These are phyloP conservation scores for Drosophila suboccidentalis DNA, from an alignment of 2,888 invertebrate species.

Conservation along the genomic window DNA sequence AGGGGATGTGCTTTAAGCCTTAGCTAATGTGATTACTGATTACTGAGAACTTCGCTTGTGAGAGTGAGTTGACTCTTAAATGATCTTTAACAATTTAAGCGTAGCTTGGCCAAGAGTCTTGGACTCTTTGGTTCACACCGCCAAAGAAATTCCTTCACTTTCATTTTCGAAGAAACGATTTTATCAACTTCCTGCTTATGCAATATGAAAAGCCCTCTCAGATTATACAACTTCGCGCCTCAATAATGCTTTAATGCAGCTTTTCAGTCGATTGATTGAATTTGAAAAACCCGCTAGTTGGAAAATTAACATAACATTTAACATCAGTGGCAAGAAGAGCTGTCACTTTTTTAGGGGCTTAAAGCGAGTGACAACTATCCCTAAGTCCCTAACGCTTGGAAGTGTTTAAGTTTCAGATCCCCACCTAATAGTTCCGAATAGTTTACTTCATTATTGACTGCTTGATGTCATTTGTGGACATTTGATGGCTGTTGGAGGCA, in stretches of 20 bases:
- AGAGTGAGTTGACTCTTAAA: background rate
- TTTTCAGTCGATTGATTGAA: slow-evolving; percentile 67
- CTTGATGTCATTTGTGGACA: slow-evolving; percentile 52
- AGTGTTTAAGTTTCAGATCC: slow-evolving; percentile 44
- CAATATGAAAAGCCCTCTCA: slow-evolving; percentile 45
- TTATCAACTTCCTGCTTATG: slow-evolving; percentile 44
- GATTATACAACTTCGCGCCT: slow-evolving; percentile 74
- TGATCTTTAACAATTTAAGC: slow-evolving; percentile 1
- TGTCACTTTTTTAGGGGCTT: slow-evolving; percentile 33
- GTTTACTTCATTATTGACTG: slow-evolving; percentile 62
- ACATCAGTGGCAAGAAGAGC: slow-evolving; percentile 40
- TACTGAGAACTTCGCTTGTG: slow-evolving; percentile 13
- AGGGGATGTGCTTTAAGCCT: too few species aligned
- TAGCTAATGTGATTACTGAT: slow-evolving; percentile 41
- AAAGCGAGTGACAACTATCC: slow-evolving; percentile 38
- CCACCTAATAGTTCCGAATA: slow-evolving; percentile 13
- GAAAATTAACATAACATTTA: slow-evolving; percentile 61
- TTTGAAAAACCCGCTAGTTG: slow-evolving; percentile 43
- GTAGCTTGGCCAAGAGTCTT: background rate
- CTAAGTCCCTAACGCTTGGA: slow-evolving; percentile 43
- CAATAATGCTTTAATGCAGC: slow-evolving; percentile 39
- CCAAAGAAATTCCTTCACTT: slow-evolving; percentile 13
- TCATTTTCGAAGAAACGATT: slow-evolving; percentile 2
- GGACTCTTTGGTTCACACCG: background rate
- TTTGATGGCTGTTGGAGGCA: slow-evolving; percentile 33